phyloP scores from a whole-genome alignment of 2,113 vertebrate species.

The Carollia perspicillata region DNA sequence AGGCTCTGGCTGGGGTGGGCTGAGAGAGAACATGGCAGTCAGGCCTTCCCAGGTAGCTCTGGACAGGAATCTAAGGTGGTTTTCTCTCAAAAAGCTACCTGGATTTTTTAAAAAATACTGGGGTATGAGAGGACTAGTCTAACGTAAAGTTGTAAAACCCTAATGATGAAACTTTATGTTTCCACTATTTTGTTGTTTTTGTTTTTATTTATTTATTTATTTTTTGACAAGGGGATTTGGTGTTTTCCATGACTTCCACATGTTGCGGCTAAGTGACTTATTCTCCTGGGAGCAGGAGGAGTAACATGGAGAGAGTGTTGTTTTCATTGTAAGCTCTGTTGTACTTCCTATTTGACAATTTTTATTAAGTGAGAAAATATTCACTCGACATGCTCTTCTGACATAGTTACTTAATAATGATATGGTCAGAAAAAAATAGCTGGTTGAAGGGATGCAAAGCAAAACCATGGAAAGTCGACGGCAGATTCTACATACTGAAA shows the following conservation, averaged over 20 bases:
- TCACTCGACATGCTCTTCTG: not conserved
- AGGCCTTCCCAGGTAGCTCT: not conserved
- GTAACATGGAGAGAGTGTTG: not conserved
- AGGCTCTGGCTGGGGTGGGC: not conserved
- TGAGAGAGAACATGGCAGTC: not conserved
- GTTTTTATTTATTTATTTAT: not conserved
- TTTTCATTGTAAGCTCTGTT: not conserved
- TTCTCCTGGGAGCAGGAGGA: not conserved
- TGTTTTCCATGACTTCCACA: not conserved
- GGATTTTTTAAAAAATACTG: not conserved
- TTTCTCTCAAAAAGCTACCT: not conserved
- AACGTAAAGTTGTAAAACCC: not conserved
- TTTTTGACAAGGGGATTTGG: no score
- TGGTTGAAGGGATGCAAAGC: not conserved
- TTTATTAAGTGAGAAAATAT: not conserved
- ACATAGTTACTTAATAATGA: not conserved
- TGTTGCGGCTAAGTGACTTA: rapidly evolving
- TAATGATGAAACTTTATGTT: not conserved
- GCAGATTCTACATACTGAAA: not conserved
- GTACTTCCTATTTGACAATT: not conserved
- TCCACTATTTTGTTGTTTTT: not conserved
- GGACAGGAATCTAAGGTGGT: not conserved
- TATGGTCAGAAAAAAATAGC: not conserved
- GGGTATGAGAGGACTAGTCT: not conserved
- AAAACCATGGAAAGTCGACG: not conserved